Evolutionary conservation across 2,113 vertebrate species (phyloP).

Genomic region (Eurypyga helias): DNA sequence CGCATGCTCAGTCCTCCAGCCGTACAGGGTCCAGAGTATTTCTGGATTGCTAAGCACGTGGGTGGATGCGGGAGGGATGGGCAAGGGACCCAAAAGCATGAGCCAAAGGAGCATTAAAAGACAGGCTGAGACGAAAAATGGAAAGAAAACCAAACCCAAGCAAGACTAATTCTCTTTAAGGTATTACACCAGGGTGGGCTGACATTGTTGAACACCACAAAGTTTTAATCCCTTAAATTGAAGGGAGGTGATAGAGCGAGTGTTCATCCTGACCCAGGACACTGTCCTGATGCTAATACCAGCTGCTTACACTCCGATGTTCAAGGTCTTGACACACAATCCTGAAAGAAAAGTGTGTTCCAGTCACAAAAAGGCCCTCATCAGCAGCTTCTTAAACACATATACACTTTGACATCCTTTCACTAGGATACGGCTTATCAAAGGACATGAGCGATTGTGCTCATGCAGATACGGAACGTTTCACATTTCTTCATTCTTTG

Average conservation of each 20-base stretch:
- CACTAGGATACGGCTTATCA: not conserved
- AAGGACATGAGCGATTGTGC: not conserved
- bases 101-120: not conserved
- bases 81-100: not conserved
- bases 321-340: not conserved
- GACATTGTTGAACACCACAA: not conserved
- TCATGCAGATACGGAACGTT: not conserved
- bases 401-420: not conserved
- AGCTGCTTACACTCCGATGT: not conserved
- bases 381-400: not conserved
- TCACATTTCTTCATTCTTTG: not conserved
- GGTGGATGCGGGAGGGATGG: not conserved
- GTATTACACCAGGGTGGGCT: not conserved
- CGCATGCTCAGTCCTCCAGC: rapidly evolving
- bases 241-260: not conserved
- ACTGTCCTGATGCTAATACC: not conserved
- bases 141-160: not conserved
- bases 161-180: not conserved
- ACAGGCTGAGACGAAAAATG: not conserved
- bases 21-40: not conserved
- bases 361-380: not conserved
- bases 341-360: not conserved
- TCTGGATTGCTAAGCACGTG: not conserved
- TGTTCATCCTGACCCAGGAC: not conserved
- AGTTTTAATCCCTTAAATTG: not conserved